Base-by-base conservation (phyloP, 2,888 invertebrate genomes). In the Petrophora chlorosata region DNA sequence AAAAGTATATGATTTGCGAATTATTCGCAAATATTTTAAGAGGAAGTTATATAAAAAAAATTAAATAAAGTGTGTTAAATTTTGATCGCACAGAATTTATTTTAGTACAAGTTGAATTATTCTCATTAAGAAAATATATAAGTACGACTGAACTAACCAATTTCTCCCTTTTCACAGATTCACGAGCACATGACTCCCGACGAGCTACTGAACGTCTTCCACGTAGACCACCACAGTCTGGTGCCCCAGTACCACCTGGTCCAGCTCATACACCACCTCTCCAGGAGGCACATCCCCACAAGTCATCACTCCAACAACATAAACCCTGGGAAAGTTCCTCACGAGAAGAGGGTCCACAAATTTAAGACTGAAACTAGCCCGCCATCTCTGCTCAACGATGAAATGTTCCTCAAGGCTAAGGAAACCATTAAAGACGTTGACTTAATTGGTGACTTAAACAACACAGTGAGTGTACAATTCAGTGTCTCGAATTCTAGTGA, bases 141-240 rank as follows among this genome's bases (percentile, higher is more conserved):
- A n/a, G n/a, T n/a, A n/a, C n/a, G n/a, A 29, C n/a, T 10, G 7
- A 28, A 23, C 22, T 44, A 36, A 33, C 17, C 15, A 5, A 8
- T 12, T n/a, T 16, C 42, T 23, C 36, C 40, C 7, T 53, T 15
- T 57, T 57, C 54, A 4, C 94, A 97, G 97, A 93, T 97, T 76
- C 97, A 97, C 92, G 95, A 95, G 90, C 94, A 94, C 79, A 97
- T 97, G 97, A 95, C 95, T 63, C 84, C 92, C 74, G 94, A 95
- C 56, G 97, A 97, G 88, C 90, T 97, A 73, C 92, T 92, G 78
- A 93, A 92, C 74, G 93, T 97, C 59, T 97, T 97, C 89, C 96
- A 97, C 85, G 95, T 96, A 65, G 95, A 95, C 51, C 92, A 93
- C 70, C 93, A 94, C 80, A 92, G 93, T 67, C 91, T 93, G 78